Base-by-base conservation (phyloP, 2,113 vertebrate genomes). In the Apus apus region DNA sequence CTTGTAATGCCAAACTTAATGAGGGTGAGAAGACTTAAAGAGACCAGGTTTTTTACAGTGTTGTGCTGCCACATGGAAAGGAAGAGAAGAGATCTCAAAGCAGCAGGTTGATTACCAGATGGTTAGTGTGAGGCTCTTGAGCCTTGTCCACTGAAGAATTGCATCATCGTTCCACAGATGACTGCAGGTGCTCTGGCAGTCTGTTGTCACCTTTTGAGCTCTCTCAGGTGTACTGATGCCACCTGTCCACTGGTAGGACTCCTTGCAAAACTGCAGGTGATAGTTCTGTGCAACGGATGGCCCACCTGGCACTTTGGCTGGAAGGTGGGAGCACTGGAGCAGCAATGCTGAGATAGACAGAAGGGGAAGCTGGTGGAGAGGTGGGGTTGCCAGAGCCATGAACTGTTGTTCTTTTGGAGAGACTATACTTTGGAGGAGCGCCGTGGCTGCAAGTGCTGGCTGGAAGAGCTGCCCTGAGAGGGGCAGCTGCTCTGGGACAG, bases 181-280 rank as follows among this genome's bases (percentile, higher is more conserved):
- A 90, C 85, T 72, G 20, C 58, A 58, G 72, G 84, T 11, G 1
- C 71, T 87, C 51, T 62, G 43, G 30, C 87, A 85, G 67, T 76
- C 79, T 87, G 46, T 46, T 85, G 74, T 87, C 81, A 85, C 67
- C 71, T 92, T 89, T 85, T 56, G 74, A 89, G 84, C 43, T 87
- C 84, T 79, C 60, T 96, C 88, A 68, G 88, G 86, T 95, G 75
- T 88, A 53, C 19, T 54, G 38, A 75, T 90, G 80, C 96, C 94
- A 94, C 83, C 83, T 97, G 90, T 77, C 88, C 50, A 0, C 65
- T 27, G 73, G 9, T 4, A 61, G 46, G 38, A 10, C 29, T 56
- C 89, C 76, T 81, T 85, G 70, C 43, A 72, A 25, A 81, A 5
- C 73, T 16, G 65, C 79, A 34, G 83, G 73, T 18, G 73, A 15